Base-by-base conservation (phyloP, 2,888 invertebrate genomes). In the Bursaphelenchus okinawaensis region DNA sequence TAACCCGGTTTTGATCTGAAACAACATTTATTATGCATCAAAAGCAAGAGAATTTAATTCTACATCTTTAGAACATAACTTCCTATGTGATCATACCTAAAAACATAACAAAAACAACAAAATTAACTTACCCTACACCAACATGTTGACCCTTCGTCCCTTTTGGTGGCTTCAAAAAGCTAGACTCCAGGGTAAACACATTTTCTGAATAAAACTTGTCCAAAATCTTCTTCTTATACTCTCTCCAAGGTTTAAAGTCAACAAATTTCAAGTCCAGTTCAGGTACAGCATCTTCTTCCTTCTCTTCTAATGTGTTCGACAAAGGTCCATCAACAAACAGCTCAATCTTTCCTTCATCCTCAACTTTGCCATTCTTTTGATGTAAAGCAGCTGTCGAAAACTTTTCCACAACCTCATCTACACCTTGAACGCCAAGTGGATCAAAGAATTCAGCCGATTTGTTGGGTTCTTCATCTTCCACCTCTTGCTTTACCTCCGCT, bases 141-240 rank as follows among this genome's bases (percentile, higher is more conserved):
- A 16, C 6, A 40, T 31, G 26, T 24, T 63, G 22, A 22, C 24
- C 63, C 20, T 28, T 27, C 12, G 6, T 50, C n/a, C n/a, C 19
- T 4, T 23, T 9, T 3, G 52, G n/a, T 54, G 65, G 20, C 23
- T 55, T 27, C n/a, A 66, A 23, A 70, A 66, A 69, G 22, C 57
- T 59, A 16, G 68, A 27, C 24, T 69, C 66, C 23, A 66, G 51
- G 12, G 19, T 59, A n/a, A 66, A 22, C 20, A 20, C 19, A 31
- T 94, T 93, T 12, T 90, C 91, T 61, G 95, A 95, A 29, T 92
- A 94, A 80, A 90, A 95, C 84, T 90, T 91, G 74, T 88, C 89
- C 12, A 95, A 86, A 81, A 96, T 93, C n/a, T 87, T 86, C 55
- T 87, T 83, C 71, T 90, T 88, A 77, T 89, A 89, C 0, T 87